Evolutionary conservation across 2,888 invertebrate species (phyloP), one percentile per base, ranked within the genome.

Genomic region (Mythimna vitellina): DNA sequence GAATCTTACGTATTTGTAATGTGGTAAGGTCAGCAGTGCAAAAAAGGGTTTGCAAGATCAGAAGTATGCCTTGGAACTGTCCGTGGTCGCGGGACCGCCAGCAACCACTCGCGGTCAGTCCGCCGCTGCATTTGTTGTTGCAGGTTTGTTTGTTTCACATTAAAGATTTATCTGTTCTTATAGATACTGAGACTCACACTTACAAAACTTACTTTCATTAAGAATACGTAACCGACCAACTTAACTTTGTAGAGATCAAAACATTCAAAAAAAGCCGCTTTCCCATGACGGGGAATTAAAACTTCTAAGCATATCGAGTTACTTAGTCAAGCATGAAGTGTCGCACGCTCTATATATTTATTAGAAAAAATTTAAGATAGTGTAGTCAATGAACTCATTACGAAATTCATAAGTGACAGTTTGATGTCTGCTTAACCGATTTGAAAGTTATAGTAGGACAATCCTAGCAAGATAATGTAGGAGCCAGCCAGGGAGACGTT

Each of bases 1-100:
- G 78, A 80, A 74, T 83, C 20, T n/a, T 85, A 42, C 22, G 25
- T 51, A 83, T 78, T 81, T 80, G 65, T 80, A 84, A 80, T 85
- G 86, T 87, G 87, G 74, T 87, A 87, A 87, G 89, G 88, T 90
- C 87, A 89, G 76, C 74, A 88, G 89, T 90, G 87, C 87, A 87
- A 83, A 87, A 84, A 88, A 87, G 82, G 46, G 78, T 86, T 85
- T 76, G 76, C 80, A 83, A 84, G 73, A 86, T 80, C 84, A 82
- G 85, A 81, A 87, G 80, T 73, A 95, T 95, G 96, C 94, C 95
- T 85, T 95, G 95, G 95, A 93, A 87, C 78, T 96, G 96, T 81
- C 95, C 95, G 86, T 96, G 96, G 96, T 95, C 96, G 76, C 93
- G 92, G 65, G 93, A 92, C 78, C 93, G 92, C 68, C 93, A 91